Percentiles rank a stretch among this genome's conserved stretches.
These are phyloP conservation scores for Anolis apletophallus DNA, from an alignment of 2,797 vertebrate species.

Conservation along the genomic window DNA sequence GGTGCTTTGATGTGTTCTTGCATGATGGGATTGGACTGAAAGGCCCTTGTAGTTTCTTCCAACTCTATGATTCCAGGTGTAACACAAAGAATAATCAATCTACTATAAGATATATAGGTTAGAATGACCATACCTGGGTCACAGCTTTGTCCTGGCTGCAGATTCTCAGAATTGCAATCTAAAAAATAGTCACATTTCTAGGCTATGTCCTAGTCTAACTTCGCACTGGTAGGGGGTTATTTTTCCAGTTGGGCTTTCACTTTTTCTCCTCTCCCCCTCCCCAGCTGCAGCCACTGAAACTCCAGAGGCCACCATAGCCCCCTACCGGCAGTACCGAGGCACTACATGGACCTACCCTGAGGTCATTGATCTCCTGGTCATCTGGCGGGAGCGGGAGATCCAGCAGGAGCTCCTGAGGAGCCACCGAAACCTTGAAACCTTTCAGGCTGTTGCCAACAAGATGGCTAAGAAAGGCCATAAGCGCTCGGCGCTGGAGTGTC, in stretches of 20 bases:
- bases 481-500: conserved; percentile 16
- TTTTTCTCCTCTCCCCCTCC: not conserved
- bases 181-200: no score
- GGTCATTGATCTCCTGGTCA: conserved; percentile 32
- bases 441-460: conserved; percentile 18
- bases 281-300: not conserved
- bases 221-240: not conserved
- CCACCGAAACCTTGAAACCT: conserved; percentile 20
- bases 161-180: no score
- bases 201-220: not conserved
- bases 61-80: no score
- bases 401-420: conserved; percentile 37
- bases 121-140: no score
- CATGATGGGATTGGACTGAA: no score
- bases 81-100: no score
- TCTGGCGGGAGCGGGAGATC: conserved; percentile 35
- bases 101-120: no score
- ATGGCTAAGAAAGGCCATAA: conserved; percentile 34
- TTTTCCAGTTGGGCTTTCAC: not conserved
- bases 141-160: no score
- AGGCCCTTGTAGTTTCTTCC: no score
- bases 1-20: no score
- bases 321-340: conserved; percentile 35
- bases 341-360: conserved; percentile 34
- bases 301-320: not conserved